phyloP scores from a whole-genome alignment of 92 coral and sea anemone genomes.

The Muricea muricata region DNA sequence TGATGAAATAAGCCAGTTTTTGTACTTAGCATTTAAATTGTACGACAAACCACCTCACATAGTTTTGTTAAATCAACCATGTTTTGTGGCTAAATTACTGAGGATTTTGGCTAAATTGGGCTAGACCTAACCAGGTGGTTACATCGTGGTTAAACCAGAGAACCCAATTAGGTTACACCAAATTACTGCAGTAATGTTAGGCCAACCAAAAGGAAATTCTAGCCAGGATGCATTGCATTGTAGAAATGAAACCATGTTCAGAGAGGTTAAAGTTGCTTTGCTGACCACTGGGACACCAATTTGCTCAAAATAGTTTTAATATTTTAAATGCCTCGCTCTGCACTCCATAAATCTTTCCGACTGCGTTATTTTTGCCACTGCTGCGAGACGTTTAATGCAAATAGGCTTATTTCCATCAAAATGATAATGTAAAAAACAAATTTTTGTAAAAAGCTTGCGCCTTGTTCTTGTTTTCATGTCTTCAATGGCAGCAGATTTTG shows the following conservation, averaged over 20 bases:
- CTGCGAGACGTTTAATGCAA: conserved; percentile 17
- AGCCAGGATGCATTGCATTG: background rate
- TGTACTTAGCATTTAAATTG: no score
- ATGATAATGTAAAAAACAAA: background rate
- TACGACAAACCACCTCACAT: no score
- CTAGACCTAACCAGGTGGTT: no score
- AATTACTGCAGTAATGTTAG: no score
- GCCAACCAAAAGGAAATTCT: no score
- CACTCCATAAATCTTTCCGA: conserved; percentile 1
- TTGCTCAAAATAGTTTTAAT: background rate
- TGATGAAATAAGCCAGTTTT: no score
- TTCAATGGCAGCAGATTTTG: no score
- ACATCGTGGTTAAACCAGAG: no score
- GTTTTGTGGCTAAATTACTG: no score
- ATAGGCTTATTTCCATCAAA: background rate
- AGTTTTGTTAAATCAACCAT: no score
- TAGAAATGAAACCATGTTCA: background rate
- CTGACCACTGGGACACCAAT: background rate
- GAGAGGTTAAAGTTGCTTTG: background rate
- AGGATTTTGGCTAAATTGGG: no score
- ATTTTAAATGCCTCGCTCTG: conserved; percentile 6
- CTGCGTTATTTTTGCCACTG: conserved; percentile 14
- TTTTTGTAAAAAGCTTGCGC: background rate
- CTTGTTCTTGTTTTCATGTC: background rate
- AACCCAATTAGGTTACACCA: no score